phyloP scores from a whole-genome alignment of 2,113 vertebrate species.

The Pithys albifrons region DNA sequence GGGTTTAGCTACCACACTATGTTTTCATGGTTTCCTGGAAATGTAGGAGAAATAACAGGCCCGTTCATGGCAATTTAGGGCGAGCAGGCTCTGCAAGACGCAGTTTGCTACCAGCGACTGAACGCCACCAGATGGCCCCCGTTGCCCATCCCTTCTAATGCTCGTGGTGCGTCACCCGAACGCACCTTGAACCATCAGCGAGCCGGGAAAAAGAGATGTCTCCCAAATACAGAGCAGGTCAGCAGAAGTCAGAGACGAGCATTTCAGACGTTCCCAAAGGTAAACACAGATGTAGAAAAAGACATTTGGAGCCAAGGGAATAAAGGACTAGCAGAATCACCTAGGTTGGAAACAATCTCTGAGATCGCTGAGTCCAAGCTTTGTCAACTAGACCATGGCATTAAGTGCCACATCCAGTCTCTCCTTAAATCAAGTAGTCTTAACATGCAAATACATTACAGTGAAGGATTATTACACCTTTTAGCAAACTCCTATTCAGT shows the following conservation, averaged over 20 bases:
- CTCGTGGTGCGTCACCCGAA: rapidly evolving
- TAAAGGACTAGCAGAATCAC: background rate
- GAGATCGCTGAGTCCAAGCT: too few species aligned
- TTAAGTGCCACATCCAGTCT: too few species aligned
- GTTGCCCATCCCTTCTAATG: rapidly evolving
- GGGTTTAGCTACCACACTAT: too few species aligned
- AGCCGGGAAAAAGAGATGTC: background rate
- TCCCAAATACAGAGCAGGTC: background rate
- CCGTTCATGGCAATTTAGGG: background rate
- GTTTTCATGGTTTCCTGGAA: background rate
- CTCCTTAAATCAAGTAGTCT: background rate
- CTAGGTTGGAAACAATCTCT: too few species aligned
- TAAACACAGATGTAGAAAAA: background rate
- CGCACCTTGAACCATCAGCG: rapidly evolving
- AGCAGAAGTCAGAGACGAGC: background rate
- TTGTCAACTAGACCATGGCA: too few species aligned
- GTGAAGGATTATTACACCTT: background rate
- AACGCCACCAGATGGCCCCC: background rate
- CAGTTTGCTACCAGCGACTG: background rate
- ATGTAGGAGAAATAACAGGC: background rate
- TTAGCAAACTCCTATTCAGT: background rate
- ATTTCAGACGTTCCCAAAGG: background rate
- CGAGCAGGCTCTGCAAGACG: too few species aligned
- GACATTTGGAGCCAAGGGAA: background rate
- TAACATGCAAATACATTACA: background rate